phyloP scores from a whole-genome alignment of 30 jellyfish, hydroid and myxozoan species.

The Turritopsis dohrnii region DNA sequence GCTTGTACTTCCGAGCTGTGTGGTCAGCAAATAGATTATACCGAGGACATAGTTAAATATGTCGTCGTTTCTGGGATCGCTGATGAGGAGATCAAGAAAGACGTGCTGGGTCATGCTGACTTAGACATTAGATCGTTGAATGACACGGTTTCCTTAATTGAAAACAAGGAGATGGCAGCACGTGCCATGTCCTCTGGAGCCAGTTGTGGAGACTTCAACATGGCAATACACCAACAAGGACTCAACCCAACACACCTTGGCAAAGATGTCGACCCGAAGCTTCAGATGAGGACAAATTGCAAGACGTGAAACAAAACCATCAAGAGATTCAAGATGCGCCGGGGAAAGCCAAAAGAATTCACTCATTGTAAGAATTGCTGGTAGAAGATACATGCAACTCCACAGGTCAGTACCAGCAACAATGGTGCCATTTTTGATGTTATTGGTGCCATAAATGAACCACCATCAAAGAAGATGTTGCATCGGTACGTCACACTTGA shows the following conservation, averaged over 20 bases:
- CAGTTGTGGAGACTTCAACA: neutral
- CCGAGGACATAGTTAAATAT: conserved; percentile 2
- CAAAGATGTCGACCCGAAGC: conserved; percentile 1
- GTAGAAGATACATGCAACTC: conserved; percentile 3
- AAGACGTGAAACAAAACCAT: neutral
- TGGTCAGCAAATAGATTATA: neutral
- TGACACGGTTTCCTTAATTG: conserved; percentile 7
- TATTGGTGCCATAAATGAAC: neutral
- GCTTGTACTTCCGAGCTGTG: neutral
- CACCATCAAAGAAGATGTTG: neutral
- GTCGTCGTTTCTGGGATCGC: too few species aligned
- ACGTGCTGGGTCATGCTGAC: conserved; percentile 5
- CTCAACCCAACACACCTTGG: neutral
- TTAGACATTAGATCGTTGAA: neutral
- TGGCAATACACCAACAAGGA: conserved; percentile 9
- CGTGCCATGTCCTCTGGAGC: conserved; percentile 5
- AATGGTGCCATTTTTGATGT: neutral
- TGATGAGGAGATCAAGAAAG: conserved; percentile 5
- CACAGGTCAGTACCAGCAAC: neutral
- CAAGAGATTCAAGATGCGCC: conserved; percentile 10
- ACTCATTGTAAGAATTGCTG: conserved; percentile 6
- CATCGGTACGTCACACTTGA: neutral
- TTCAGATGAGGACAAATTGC: conserved; percentile 5
- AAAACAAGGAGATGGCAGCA: conserved; percentile 17
- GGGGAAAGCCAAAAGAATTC: conserved; percentile 9